A percentile compares a stretch with the other conserved stretches of the same genome.
Evolutionary conservation across 2,888 invertebrate genomes (phyloP).

Genomic region (Drosophila antonietae): DNA sequence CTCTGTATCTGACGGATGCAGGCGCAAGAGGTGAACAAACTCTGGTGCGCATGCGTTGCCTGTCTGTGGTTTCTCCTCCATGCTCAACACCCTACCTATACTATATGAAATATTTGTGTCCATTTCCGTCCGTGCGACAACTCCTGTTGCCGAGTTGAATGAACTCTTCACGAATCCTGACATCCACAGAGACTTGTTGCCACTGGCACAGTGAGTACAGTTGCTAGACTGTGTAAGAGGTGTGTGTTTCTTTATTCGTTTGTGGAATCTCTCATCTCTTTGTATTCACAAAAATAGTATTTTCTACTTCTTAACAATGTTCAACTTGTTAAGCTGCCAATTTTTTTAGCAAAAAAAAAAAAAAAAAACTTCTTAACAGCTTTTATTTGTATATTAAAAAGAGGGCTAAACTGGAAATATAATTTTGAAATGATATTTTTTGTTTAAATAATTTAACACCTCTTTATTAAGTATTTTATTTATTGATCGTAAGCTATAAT

Average conservation of each 20-base stretch:
- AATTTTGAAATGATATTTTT: neutral
- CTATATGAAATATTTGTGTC: constrained; percentile 72
- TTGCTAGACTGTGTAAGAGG: neutral
- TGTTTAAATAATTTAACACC: neutral
- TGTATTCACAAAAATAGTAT: neutral
- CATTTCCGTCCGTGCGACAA: constrained; percentile 49
- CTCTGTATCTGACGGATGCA: constrained; percentile 30
- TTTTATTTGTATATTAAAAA: neutral
- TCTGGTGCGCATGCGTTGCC: constrained; percentile 63
- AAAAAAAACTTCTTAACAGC: neutral
- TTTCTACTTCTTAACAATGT: neutral
- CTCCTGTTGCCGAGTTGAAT: constrained; percentile 58
- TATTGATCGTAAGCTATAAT: neutral
- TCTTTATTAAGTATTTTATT: neutral
- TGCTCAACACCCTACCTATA: constrained; percentile 42
- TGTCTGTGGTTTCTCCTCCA: constrained; percentile 18
- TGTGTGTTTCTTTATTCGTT: neutral
- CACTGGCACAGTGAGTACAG: constrained; percentile 37
- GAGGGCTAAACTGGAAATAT: neutral
- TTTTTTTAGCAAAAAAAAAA: too few species aligned
- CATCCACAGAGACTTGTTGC: constrained; percentile 22
- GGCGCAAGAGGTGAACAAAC: constrained; percentile 72
- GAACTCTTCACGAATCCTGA: constrained; percentile 62
- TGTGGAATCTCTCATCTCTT: neutral
- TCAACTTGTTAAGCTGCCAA: too few species aligned